Base-by-base conservation (phyloP, 2,888 invertebrate species). In the Zaprionus obscuricornis region DNA sequence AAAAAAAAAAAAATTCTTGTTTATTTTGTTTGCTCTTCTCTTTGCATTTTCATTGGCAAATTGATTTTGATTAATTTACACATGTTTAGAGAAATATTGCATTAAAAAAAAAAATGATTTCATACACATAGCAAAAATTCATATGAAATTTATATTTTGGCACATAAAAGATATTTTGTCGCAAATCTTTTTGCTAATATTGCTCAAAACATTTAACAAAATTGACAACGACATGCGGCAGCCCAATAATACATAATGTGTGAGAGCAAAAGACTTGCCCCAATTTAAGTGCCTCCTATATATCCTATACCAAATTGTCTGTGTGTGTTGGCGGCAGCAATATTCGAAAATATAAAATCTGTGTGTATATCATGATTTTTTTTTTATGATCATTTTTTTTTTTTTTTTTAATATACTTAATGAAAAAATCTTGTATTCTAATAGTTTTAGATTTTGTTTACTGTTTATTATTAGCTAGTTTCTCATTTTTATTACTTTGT, bases 191-290 rank as follows among this genome's bases (percentile, higher is more conserved):
- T 62, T 47, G 75, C 64, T 59, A 65, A 83, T 72, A 66, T 78
- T 63, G 59, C 83, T 75, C 74, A 81, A 78, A 76, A 75, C 72
- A 75, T 83, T 83, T 72, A 79, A 72, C 76, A 75, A 79, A 76
- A 76, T 76, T 79, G 76, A 83, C 79, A 75, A 59, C 84, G 79
- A 76, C 76, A 76, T 39, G 62, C 73, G 60, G 57, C 10, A n/a
- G 55, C 50, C 31, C 57, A 49, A 51, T 58, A 51, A 49, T 27
- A 13, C 8, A 5, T 11, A 14, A 16, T 50, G 62, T 43, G 34
- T 29, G 36, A 37, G 73, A 64, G n/a, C n/a, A n/a, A n/a, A n/a
- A n/a, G n/a, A n/a, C n/a, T 36, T 74, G 74, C 33, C 75, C 75
- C 58, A 76, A 36, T 78, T 76, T 40, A 70, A 71, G 60, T 66